These are phyloP conservation scores for Dasysyrphus tricinctus DNA, from an alignment of 2,888 invertebrate species.

Conservation along the genomic window DNA sequence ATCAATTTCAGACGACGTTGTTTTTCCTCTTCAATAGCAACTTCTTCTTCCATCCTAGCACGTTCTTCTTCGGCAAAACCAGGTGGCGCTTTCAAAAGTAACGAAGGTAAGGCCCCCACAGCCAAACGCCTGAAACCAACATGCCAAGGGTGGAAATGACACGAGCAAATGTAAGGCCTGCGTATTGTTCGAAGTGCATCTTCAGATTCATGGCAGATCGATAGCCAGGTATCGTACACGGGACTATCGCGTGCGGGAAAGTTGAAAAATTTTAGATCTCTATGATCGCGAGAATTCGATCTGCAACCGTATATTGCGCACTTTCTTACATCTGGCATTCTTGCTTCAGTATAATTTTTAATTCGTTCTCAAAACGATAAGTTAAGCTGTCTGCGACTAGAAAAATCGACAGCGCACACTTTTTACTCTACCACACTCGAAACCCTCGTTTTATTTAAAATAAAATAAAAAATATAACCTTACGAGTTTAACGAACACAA, in stretches of 20 bases:
- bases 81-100: slow-evolving; percentile 77
- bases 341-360: neutral
- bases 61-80: slow-evolving; percentile 47
- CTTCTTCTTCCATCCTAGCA: slow-evolving; percentile 80
- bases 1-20: slow-evolving; percentile 5
- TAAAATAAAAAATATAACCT: neutral
- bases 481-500: slow-evolving; percentile 38
- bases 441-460: neutral
- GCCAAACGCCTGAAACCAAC: slow-evolving; percentile 81
- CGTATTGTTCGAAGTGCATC: slow-evolving; percentile 80
- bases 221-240: slow-evolving; percentile 80
- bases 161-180: slow-evolving; percentile 81
- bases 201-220: slow-evolving; percentile 80
- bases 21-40: slow-evolving; percentile 24
- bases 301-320: slow-evolving; percentile 82
- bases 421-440: neutral
- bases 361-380: neutral
- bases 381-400: neutral
- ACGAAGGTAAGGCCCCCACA: slow-evolving; percentile 80
- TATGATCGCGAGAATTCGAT: slow-evolving; percentile 81
- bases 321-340: slow-evolving; percentile 81
- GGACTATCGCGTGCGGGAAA: slow-evolving; percentile 81
- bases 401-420: slow-evolving; percentile 11
- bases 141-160: slow-evolving; percentile 80
- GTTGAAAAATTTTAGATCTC: slow-evolving; percentile 81